A percentile compares a stretch with the other conserved stretches of the same genome.
These are phyloP conservation scores for Myanophis thanlyinensis DNA, from an alignment of 2,113 vertebrate species.

Conservation along the genomic window DNA sequence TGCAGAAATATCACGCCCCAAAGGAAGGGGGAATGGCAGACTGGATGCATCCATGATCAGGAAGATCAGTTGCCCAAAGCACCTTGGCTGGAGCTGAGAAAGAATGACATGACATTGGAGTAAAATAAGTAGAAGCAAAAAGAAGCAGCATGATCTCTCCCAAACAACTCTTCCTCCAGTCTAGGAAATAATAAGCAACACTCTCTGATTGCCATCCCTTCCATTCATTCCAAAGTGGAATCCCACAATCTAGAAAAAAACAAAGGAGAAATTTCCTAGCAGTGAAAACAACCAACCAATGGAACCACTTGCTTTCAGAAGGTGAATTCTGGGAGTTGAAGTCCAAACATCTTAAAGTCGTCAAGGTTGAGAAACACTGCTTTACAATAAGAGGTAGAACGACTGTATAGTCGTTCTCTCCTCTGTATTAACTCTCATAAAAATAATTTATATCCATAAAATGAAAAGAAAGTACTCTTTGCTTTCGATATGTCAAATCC, in stretches of 20 bases:
- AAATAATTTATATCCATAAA: not conserved
- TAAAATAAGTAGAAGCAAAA: not conserved
- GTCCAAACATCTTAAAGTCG: too few species aligned
- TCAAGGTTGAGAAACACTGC: too few species aligned
- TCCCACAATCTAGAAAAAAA: not conserved
- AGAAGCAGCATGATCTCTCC: not conserved
- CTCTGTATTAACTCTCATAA: not conserved
- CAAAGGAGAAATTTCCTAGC: not conserved
- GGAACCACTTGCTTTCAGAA: not conserved
- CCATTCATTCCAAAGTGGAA: not conserved
- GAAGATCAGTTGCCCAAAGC: constrained; percentile 2
- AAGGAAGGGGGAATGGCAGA: not conserved
- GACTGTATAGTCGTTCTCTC: not conserved
- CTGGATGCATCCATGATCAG: not conserved
- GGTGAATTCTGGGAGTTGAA: too few species aligned
- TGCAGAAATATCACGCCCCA: constrained; percentile 1
- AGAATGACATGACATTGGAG: not conserved
- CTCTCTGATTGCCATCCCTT: not conserved
- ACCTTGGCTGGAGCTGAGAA: not conserved
- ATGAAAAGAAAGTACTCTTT: not conserved
- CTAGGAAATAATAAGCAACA: not conserved
- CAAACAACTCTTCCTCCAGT: not conserved
- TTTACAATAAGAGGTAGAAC: not conserved
- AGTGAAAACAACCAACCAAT: not conserved
- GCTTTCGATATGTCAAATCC: not conserved